phyloP scores from a whole-genome alignment of 2,797 vertebrate genomes.

The Selene dorsalis region DNA sequence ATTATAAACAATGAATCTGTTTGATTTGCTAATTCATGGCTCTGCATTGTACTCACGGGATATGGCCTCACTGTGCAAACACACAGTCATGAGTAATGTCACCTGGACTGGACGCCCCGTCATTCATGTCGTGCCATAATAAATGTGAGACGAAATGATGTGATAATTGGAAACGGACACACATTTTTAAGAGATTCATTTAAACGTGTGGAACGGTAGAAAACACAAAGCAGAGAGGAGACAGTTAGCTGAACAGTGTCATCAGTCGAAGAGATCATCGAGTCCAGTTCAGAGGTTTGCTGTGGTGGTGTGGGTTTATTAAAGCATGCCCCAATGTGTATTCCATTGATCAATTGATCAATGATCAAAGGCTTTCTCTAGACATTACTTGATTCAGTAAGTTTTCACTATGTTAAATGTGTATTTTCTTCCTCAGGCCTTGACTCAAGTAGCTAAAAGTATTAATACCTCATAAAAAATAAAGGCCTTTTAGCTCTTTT shows the following conservation, averaged over 20 bases:
- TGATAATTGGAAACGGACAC: background rate
- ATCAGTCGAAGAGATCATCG: too few species aligned
- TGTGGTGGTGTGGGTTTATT: too few species aligned
- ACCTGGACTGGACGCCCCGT: constrained; percentile 30
- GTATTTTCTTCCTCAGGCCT: too few species aligned
- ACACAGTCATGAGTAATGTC: constrained; percentile 19
- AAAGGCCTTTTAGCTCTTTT: too few species aligned
- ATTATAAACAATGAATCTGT: background rate
- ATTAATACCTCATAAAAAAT: background rate
- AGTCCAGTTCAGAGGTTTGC: too few species aligned
- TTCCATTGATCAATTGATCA: too few species aligned
- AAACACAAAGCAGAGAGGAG: background rate
- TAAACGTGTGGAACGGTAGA: background rate
- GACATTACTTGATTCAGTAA: too few species aligned
- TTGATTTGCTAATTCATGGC: background rate
- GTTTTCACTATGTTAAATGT: too few species aligned
- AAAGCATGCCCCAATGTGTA: too few species aligned
- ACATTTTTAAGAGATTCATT: background rate
- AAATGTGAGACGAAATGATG: constrained; percentile 13
- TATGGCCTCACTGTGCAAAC: background rate
- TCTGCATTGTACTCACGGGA: background rate
- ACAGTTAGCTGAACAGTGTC: background rate
- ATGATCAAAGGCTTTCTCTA: too few species aligned
- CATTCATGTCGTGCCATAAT: constrained; percentile 19
- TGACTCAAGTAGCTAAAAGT: too few species aligned